phyloP scores from a whole-genome alignment of 2,888 invertebrate genomes.

The Amphiduros pacificus region DNA sequence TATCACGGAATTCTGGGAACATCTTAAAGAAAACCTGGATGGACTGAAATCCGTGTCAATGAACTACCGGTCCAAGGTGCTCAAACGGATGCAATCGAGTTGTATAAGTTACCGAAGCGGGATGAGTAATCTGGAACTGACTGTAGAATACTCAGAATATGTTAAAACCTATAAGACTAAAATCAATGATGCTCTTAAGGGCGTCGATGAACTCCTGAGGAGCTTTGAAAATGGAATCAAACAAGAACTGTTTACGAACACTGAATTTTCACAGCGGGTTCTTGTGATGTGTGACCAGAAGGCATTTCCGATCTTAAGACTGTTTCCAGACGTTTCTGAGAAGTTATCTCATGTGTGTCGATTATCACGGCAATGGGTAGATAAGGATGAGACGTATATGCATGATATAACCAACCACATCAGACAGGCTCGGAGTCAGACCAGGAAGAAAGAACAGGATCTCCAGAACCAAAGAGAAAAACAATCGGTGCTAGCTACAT shows the following conservation, averaged over 20 bases:
- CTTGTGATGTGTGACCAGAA: constrained; percentile 49
- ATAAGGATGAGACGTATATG: constrained; percentile 52
- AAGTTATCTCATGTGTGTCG: constrained; percentile 43
- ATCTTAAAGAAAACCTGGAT: constrained; percentile 38
- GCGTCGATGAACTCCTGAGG: constrained; percentile 40
- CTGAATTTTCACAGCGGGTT: constrained; percentile 42
- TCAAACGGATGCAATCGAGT: constrained; percentile 42
- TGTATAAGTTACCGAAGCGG: constrained; percentile 43
- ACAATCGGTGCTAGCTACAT: constrained; percentile 44
- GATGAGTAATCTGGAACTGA: constrained; percentile 41
- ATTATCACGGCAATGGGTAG: constrained; percentile 46
- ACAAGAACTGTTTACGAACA: constrained; percentile 45
- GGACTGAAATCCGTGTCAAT: constrained; percentile 35
- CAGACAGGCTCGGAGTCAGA: constrained; percentile 42
- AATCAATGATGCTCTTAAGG: constrained; percentile 35
- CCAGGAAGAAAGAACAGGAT: constrained; percentile 41
- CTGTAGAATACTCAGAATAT: constrained; percentile 43
- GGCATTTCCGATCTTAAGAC: constrained; percentile 50
- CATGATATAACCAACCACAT: constrained; percentile 50
- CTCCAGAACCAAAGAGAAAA: constrained; percentile 45
- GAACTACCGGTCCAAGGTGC: constrained; percentile 43
- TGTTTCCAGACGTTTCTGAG: constrained; percentile 47
- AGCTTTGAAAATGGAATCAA: constrained; percentile 42
- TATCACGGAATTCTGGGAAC: constrained; percentile 50
- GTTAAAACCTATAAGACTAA: constrained; percentile 39